Evolutionary conservation across 2,113 vertebrate species (phyloP).

Genomic region (Ariopsis seemanni): DNA sequence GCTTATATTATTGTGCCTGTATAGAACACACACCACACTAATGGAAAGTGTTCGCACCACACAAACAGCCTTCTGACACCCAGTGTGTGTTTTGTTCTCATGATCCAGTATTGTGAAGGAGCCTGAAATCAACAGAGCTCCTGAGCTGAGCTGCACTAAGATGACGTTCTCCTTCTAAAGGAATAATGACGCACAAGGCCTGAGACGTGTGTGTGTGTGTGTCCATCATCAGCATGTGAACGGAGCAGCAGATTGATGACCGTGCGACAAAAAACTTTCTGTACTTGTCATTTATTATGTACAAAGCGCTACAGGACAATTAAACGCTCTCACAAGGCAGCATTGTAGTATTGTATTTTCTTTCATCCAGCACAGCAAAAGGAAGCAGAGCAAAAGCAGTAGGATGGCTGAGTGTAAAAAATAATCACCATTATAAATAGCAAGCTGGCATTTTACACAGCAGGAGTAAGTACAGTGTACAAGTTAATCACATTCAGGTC

Average conservation of each 20-base stretch:
- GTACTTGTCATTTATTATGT: conserved; percentile 85
- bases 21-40: neutral
- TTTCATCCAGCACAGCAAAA: conserved; percentile 26
- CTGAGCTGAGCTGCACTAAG: neutral
- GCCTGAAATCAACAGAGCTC: too few species aligned
- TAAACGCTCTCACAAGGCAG: conserved; percentile 55
- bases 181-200: neutral
- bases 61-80: neutral
- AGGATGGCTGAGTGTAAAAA: conserved; percentile 27
- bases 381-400: conserved; percentile 39
- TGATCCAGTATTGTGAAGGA: neutral
- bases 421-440: neutral
- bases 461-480: conserved; percentile 6
- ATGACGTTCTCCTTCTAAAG: neutral
- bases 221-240: neutral
- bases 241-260: neutral
- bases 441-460: conserved; percentile 26
- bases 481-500: conserved; percentile 5
- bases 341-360: conserved; percentile 26
- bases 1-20: conserved; percentile 14
- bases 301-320: conserved; percentile 91
- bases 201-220: neutral
- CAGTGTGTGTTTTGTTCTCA: neutral
- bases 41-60: neutral
- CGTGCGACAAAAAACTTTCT: conserved; percentile 69